Evolutionary conservation across 2,113 vertebrate genomes (phyloP), one percentile per base, ranked within the genome.

Genomic region (Psittacula cyanocephala): DNA sequence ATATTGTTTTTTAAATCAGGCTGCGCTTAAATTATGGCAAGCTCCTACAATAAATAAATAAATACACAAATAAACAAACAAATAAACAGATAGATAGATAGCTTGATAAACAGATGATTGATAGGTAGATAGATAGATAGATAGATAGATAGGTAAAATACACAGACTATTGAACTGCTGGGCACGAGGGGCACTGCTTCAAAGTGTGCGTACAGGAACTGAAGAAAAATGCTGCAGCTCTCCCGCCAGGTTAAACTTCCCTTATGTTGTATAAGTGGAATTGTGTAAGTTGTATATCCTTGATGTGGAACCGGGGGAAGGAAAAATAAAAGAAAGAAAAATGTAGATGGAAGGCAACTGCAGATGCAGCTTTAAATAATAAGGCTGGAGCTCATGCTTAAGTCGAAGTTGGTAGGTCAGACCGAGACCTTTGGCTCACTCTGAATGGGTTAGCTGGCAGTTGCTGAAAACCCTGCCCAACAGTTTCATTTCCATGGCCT

Each of bases 401-500:
- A 17, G 37, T 27, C 20, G 15, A 86, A 91, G 93, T 91, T 96
- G 89, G 55, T 77, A 95, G 91, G 79, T 97, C 86, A 92, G 91
- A 95, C 81, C 81, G 52, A 91, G 82, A 77, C 74, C 88, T 97
- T 93, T 93, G 87, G 94, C 93, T 81, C 76, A 44, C 50, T 86
- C 86, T 93, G 83, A 95, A 97, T 67, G 81, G 79, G 50, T 86
- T 96, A 91, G 55, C 67, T 71, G 74, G 52, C 91, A 85, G 93
- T n/a, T 85, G 84, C 78, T 95, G 63, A 92, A 95, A 91, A 93
- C 91, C 86, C 96, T 95, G 96, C 96, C 96, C 94, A 93, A 83
- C 91, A 96, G 91, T 97, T 97, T 96, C 95, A 69, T 96, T 95
- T 93, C 86, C 81, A 62, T 91, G 96, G 94, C 93, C 94, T 97